These are phyloP conservation scores for Semnornis frantzii DNA, from an alignment of 2,113 vertebrate species.

Conservation along the genomic window DNA sequence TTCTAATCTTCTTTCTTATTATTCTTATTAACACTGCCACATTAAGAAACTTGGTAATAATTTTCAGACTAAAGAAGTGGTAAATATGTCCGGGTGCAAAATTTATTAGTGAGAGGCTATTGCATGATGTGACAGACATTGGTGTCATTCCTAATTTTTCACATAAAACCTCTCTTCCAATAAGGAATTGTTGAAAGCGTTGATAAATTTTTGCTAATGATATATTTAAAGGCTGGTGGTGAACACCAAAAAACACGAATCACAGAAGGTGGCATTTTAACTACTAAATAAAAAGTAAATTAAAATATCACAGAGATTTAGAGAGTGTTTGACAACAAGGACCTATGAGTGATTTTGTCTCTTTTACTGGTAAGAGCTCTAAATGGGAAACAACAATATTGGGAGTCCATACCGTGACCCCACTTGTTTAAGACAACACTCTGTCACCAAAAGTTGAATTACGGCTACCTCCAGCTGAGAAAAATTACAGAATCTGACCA, in stretches of 20 bases:
- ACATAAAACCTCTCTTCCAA: neutral
- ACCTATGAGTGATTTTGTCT: neutral
- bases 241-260: constrained; percentile 27
- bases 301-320: constrained; percentile 42
- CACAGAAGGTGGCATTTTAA: constrained; percentile 16
- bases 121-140: neutral
- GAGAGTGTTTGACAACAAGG: constrained; percentile 14
- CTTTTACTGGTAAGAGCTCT: neutral
- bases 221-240: constrained; percentile 51
- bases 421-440: neutral
- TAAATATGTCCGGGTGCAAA: constrained; percentile 3
- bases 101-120: constrained; percentile 14
- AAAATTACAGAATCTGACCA: neutral
- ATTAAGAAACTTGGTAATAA: constrained; percentile 26
- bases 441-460: neutral
- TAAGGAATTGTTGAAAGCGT: neutral
- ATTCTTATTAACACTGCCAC: neutral
- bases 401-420: neutral
- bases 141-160: constrained; percentile 38
- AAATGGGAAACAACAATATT: neutral
- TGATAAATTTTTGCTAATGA: constrained; percentile 31
- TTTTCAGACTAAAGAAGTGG: constrained; percentile 21
- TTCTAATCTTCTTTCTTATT: neutral
- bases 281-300: constrained; percentile 56
- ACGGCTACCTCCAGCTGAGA: neutral